A percentile compares a stretch with the other conserved stretches of the same genome.
phyloP scores from a whole-genome alignment of 1,140 invertebrate species.

The Elysia chlorotica region DNA sequence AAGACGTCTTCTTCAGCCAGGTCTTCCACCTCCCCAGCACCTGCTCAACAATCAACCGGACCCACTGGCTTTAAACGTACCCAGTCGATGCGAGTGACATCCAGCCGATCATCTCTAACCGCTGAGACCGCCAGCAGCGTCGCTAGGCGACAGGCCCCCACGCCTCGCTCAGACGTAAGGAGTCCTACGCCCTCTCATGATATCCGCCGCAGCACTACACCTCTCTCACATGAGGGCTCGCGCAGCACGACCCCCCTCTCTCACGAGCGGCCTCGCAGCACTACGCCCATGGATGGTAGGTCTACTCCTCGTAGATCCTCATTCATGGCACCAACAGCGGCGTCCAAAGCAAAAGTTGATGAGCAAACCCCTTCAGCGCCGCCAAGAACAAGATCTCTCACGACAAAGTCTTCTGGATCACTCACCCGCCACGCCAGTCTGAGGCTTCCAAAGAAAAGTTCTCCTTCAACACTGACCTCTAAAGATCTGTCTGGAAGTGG shows the following conservation, averaged over 20 bases:
- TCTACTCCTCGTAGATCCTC: slow-evolving; percentile 26
- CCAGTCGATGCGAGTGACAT: slow-evolving; percentile 46
- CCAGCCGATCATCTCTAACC: slow-evolving; percentile 16
- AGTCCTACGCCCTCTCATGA: slow-evolving; percentile 4
- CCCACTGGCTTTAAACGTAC: slow-evolving; percentile 34
- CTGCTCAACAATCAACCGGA: neutral
- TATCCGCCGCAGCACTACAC: neutral
- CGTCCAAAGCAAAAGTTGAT: slow-evolving; percentile 36
- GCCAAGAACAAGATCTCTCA: slow-evolving; percentile 22
- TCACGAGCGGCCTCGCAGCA: neutral
- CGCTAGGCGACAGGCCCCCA: neutral
- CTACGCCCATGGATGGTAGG: slow-evolving; percentile 1
- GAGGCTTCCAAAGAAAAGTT: slow-evolving; percentile 1
- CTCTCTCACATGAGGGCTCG: neutral
- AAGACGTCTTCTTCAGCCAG: neutral
- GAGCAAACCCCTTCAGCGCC: slow-evolving; percentile 10
- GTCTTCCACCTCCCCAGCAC: neutral
- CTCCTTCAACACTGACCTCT: neutral
- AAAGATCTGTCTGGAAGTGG: neutral
- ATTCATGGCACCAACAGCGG: slow-evolving; percentile 49
- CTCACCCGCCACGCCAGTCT: slow-evolving; percentile 9
- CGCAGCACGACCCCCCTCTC: slow-evolving; percentile 21
- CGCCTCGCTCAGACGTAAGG: neutral
- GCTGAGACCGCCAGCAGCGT: neutral
- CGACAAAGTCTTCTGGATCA: slow-evolving; percentile 4